phyloP scores from a whole-genome alignment of 2,797 vertebrate species.

The Scolopax rusticola region DNA sequence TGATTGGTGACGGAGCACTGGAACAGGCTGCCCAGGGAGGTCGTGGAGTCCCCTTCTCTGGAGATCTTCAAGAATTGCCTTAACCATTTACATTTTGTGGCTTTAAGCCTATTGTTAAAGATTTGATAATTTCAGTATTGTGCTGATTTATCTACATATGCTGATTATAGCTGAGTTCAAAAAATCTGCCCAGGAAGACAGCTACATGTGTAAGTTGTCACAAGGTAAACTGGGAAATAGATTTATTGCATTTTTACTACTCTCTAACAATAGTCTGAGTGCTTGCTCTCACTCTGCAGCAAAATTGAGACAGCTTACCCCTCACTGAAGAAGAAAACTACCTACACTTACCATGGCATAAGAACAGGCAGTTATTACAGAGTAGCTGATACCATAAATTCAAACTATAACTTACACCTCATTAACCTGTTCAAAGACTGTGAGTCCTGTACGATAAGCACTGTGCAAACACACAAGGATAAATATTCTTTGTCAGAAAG shows the following conservation, averaged over 20 bases:
- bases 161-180: background rate
- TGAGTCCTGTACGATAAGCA: background rate
- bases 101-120: background rate
- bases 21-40: no score
- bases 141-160: background rate
- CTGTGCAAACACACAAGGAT: background rate
- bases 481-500: constrained; percentile 11
- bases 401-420: constrained; percentile 10
- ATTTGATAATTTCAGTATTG: background rate
- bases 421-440: constrained; percentile 37
- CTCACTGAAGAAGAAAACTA: constrained; percentile 2
- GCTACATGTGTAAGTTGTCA: background rate
- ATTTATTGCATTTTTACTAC: constrained; percentile 19
- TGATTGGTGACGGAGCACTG: no score
- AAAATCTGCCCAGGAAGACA: background rate
- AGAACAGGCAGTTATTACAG: background rate
- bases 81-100: background rate
- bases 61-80: background rate
- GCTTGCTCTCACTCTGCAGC: background rate
- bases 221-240: background rate
- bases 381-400: constrained; percentile 17
- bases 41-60: no score
- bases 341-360: background rate
- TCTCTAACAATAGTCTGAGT: background rate
- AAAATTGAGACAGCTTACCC: background rate